Evolutionary conservation across 1,140 invertebrate species (phyloP), one percentile per base, ranked within the genome.

Genomic region (Drosophila sturtevanti): DNA sequence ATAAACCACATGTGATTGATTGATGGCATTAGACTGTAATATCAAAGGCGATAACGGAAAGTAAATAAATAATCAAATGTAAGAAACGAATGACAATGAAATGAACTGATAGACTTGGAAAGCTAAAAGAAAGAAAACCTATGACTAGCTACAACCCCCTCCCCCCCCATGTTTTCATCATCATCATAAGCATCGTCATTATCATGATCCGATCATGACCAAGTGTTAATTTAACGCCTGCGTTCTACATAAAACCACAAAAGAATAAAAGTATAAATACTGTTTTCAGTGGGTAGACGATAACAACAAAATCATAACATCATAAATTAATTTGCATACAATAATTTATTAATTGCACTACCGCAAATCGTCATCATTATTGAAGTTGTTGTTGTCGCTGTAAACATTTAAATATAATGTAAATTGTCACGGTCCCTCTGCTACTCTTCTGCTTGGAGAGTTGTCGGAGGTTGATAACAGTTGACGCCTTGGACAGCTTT

Each of bases 321-420:
- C 68, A 86, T 76, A 74, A 89, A 89, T 89, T 89, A 75, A 89
- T 89, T 89, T 85, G 81, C 85, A 85, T 65, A 85, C 81, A 77
- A 85, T 89, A 89, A 89, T 89, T 89, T 79, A 64, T 89, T 89
- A 85, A 89, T 89, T 78, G 80, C 76, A 73, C 59, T 72, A 68
- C 65, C 66, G 48, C 24, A 65, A 63, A 51, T 54, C 22, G 27
- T 48, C 64, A 55, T 63, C 38, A 64, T 48, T 31, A 31, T 1
- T 31, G 51, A 21, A 34, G 24, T 48, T 55, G 64, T 22, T 41
- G n/a, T 63, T 41, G 12, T 51, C 7, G 11, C 51, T 63, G 73
- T 27, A 81, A 81, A 81, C 65, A 77, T 81, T 81, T 77, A 56
- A 65, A 71, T 67, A 48, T 21, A 48, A 48, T 41, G 6, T 34